These are phyloP conservation scores for Larimichthys polyactis DNA, from an alignment of 2,113 vertebrate species.

Conservation along the genomic window DNA sequence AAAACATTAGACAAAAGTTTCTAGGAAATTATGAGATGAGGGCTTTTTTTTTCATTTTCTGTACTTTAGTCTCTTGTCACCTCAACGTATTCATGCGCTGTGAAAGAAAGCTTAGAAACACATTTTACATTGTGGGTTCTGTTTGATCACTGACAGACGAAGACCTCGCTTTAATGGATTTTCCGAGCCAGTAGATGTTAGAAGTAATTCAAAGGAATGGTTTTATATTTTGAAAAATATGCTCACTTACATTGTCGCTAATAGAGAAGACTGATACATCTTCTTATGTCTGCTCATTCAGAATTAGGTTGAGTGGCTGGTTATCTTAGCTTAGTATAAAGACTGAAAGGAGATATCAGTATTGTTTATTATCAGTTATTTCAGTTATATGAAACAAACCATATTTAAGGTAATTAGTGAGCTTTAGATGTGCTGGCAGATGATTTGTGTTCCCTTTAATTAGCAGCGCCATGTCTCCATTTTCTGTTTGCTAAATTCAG, in stretches of 20 bases:
- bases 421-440: background rate
- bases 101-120: conserved; percentile 82
- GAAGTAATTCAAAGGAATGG: background rate
- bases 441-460: background rate
- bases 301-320: background rate
- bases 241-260: conserved; percentile 2
- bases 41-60: conserved; percentile 84
- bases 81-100: conserved; percentile 63
- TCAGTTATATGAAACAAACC: background rate
- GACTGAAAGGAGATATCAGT: background rate
- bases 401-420: background rate
- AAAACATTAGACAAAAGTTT: conserved; percentile 30
- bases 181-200: background rate
- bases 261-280: background rate
- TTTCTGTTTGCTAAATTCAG: background rate
- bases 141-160: background rate
- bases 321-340: conserved; percentile 33
- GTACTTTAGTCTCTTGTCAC: conserved; percentile 82
- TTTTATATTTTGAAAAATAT: conserved; percentile 8
- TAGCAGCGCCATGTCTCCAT: background rate
- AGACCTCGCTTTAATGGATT: background rate
- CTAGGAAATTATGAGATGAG: conserved; percentile 60
- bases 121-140: conserved; percentile 55
- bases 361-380: no score
- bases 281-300: background rate